phyloP scores from a whole-genome alignment of 2,113 vertebrate species.

The Myiagra hebetior region DNA sequence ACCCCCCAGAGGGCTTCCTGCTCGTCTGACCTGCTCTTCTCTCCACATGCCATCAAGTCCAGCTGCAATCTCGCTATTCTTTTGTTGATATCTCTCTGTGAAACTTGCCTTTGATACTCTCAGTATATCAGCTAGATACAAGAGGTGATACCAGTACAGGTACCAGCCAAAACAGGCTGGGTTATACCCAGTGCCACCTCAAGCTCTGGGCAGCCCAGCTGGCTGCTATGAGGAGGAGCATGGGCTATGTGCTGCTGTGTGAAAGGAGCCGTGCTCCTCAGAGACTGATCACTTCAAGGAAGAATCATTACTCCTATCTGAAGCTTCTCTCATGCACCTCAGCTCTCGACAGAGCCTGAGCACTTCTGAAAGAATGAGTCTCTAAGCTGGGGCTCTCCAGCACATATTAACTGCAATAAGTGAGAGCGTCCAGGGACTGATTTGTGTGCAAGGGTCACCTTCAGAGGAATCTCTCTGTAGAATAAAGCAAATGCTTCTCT shows the following conservation, averaged over 20 bases:
- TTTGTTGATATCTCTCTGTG: background rate
- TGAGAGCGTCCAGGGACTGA: background rate
- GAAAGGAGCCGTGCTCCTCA: background rate
- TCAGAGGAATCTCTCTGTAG: background rate
- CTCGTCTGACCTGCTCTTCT: background rate
- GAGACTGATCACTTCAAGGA: background rate
- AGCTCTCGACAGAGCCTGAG: background rate
- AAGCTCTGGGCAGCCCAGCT: background rate
- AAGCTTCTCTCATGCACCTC: background rate
- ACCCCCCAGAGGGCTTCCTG: background rate
- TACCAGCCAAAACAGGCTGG: background rate
- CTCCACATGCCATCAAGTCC: background rate
- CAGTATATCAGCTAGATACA: background rate
- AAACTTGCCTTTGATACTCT: background rate
- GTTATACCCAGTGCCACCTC: background rate
- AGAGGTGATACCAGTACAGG: background rate
- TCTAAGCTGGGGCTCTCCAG: background rate
- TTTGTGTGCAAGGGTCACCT: conserved; percentile 19
- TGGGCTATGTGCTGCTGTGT: fast-evolving
- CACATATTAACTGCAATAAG: background rate
- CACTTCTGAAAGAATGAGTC: background rate
- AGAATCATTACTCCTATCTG: background rate
- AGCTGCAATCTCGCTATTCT: background rate
- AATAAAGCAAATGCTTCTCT: background rate
- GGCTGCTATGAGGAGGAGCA: background rate